A percentile compares a stretch with the other conserved stretches of the same genome.
Evolutionary conservation across 2,888 invertebrate genomes (phyloP).

Genomic region (Epinotia ramella): DNA sequence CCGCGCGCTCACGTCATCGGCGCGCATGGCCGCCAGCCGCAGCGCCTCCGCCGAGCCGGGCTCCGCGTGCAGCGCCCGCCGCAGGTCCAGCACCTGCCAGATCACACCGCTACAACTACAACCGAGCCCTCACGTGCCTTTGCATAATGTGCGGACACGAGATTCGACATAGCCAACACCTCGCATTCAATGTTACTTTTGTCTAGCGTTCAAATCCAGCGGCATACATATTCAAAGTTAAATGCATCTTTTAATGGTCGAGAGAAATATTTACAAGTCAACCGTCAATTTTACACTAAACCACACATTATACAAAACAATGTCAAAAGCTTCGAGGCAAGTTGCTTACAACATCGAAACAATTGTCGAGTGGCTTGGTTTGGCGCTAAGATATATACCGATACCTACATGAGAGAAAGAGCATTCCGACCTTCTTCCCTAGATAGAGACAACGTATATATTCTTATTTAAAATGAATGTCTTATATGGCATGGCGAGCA

Average conservation of each 20-base stretch:
- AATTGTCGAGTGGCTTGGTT: conserved; percentile 9
- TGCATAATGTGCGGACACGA: conserved; percentile 12
- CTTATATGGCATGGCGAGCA: not conserved
- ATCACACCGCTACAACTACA: conserved; percentile 59
- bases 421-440: conserved; percentile 33
- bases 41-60: conserved; percentile 85
- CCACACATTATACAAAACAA: conserved; percentile 39
- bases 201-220: not conserved
- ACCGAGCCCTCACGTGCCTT: conserved; percentile 49
- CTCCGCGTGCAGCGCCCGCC: conserved; percentile 92
- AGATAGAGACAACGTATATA: not conserved
- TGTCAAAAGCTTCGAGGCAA: conserved; percentile 37
- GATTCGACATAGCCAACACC: not conserved
- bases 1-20: conserved; percentile 83
- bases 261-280: conserved; percentile 3
- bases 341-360: conserved; percentile 32
- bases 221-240: not conserved
- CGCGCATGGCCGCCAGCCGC: conserved; percentile 83
- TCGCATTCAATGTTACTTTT: conserved; percentile 11
- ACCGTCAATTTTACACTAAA: conserved; percentile 12
- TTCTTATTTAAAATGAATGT: not conserved
- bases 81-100: conserved; percentile 91
- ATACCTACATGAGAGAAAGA: conserved; percentile 41
- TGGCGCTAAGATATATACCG: conserved; percentile 2
- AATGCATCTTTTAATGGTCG: conserved; percentile 12